These are phyloP conservation scores for Ariopsis seemanni DNA, from an alignment of 2,113 vertebrate species.

Conservation along the genomic window DNA sequence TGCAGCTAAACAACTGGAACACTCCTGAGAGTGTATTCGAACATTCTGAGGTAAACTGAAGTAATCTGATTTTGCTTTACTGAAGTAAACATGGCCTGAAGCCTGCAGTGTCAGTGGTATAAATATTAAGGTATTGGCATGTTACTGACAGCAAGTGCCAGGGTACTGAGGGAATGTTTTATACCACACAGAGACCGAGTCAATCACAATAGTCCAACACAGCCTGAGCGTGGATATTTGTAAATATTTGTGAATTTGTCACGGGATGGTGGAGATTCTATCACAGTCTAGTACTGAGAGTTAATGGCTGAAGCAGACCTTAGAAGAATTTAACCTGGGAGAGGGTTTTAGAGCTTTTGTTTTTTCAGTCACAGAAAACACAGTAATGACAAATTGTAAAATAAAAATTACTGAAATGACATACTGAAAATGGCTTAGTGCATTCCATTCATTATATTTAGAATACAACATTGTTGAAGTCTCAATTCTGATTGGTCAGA, in stretches of 20 bases:
- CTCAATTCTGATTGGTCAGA: not conserved
- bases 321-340: slow-evolving; percentile 35
- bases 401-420: not conserved
- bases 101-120: slow-evolving; percentile 28
- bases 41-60: not conserved
- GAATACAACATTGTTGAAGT: not conserved
- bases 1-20: slow-evolving; percentile 10
- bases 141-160: slow-evolving; percentile 21
- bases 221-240: slow-evolving; percentile 12
- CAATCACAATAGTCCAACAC: not conserved
- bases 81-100: slow-evolving; percentile 35
- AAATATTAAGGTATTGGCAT: slow-evolving; percentile 36
- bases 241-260: slow-evolving; percentile 20
- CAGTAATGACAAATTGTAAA: too few relatives aligned
- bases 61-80: slow-evolving; percentile 25
- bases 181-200: slow-evolving; percentile 32
- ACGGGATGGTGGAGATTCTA: slow-evolving; percentile 37
- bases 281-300: slow-evolving; percentile 23
- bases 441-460: too few relatives aligned
- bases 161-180: slow-evolving; percentile 33
- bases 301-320: slow-evolving; percentile 28
- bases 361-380: not conserved
- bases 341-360: not conserved
- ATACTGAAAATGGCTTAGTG: not conserved
- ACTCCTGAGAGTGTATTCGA: not conserved